Base-by-base conservation (phyloP, 2,888 invertebrate genomes). In the Tiliacea citrago region DNA sequence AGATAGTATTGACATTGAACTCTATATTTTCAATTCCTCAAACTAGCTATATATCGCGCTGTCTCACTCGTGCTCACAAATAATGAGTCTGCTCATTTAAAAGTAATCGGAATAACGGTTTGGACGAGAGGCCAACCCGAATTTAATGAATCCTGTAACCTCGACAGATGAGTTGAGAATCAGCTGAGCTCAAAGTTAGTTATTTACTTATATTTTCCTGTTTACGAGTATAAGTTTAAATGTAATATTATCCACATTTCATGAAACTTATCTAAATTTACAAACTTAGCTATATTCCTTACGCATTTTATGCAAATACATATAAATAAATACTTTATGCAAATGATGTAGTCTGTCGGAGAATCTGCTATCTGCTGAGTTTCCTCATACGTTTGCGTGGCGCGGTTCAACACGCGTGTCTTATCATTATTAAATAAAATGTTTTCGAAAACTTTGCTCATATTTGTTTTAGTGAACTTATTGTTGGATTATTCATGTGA, bases 401-500 rank as follows among this genome's bases (percentile, higher is more conserved):
- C 58, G 61, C 63, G 47, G 39, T 10, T 18, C 42, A 35, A 16
- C 51, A 45, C 80, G 68, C 66, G 51, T 58, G 68, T 71, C 42
- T 45, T 53, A 55, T 55, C 12, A 29, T 9, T 61, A 51, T 39
- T 39, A 7, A 18, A 16, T 60, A 75, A 70, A 75, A 81, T 85
- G 82, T 73, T 51, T 75, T 77, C 66, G 3, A 75, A 79, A 76
- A 75, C 24, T 42, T 68, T 81, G 3, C 65, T 81, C 1, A 35
- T 79, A n/a, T 55, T 83, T 35, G 1, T 84, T 68, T 24, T 79
- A 53, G 67, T 88, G 62, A 73, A n/a, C 60, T 66, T 70, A 24
- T 39, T 74, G 57, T 49, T 57, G 2, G 70, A 76, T 58, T 58
- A n/a, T 73, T 75, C 86, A 73, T 45, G 86, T 86, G 39, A 86